Evolutionary conservation across 2,113 vertebrate species (phyloP), one percentile per base, ranked within the genome.

Genomic region (Calyptommatus sinebrachiatus): DNA sequence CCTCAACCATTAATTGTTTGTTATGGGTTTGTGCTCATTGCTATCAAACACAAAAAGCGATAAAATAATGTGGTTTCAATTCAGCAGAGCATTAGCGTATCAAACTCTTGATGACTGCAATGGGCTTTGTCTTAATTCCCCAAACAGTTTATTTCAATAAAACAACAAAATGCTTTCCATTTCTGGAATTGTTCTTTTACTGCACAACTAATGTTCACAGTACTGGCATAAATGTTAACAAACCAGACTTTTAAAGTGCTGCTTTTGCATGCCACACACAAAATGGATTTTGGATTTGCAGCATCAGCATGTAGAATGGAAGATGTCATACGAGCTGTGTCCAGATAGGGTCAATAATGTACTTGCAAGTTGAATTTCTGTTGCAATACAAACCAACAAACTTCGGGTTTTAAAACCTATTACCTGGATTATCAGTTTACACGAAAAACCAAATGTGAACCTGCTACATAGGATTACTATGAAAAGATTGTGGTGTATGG

Each of bases 21-120:
- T 83, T 88, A 91, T 88, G 90, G 87, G 85, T 92, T 87, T 90
- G 80, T 63, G 87, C 87, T 91, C 90, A 91, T 83, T 90, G 83
- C 87, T 83, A 79, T 84, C 88, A 88, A 90, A 79, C 89, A 85
- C 1, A 61, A 46, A 8, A 78, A 78, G 81, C 76, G 89, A 88
- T 79, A 93, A 90, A 89, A 86, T 63, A 86, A 79, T 83, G 82
- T 72, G 79, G n/a, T 79, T 82, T 89, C 86, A 85, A 82, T 65
- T 82, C 82, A 78, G 53, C 14, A 18, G 53, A 87, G 84, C 0
- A 77, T 28, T 26, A 73, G 46, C 18, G 18, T 53, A 29, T 6
- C 84, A 88, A 89, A 84, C 80, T 86, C 82, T 89, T 88, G 81
- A 0, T 31, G 50, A 31, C 83, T 82, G 11, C 22, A 73, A 63